A percentile compares a stretch with the other conserved stretches of the same genome.
These are phyloP conservation scores for Hirtodrosophila confusa DNA, from an alignment of 2,888 invertebrate species.

Conservation along the genomic window DNA sequence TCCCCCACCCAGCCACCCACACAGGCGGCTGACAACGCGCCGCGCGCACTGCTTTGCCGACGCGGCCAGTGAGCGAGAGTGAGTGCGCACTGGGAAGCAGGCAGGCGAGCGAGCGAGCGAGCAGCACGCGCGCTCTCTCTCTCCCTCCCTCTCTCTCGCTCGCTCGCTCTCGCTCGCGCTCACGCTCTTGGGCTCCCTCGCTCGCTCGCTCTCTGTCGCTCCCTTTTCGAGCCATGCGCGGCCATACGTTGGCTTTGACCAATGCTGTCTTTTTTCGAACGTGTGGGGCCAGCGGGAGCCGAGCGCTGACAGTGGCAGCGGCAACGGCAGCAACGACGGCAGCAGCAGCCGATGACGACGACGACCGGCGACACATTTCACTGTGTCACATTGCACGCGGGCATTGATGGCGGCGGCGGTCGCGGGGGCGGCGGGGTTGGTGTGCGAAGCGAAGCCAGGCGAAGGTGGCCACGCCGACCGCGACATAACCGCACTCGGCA, in stretches of 20 bases:
- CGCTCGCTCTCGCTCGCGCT: slow-evolving; percentile 1
- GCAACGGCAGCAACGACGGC: slow-evolving; percentile 3
- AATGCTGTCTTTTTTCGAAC: slow-evolving; percentile 60
- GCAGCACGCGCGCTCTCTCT: slow-evolving; percentile 7
- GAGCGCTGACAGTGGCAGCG: slow-evolving; percentile 19
- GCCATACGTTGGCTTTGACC: slow-evolving; percentile 68
- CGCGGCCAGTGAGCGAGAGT: slow-evolving; percentile 11
- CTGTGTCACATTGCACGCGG: slow-evolving; percentile 43
- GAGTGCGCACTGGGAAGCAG: slow-evolving; percentile 27
- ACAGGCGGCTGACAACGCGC: slow-evolving; percentile 2
- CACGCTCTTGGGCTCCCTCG: background rate
- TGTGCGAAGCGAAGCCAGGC: background rate
- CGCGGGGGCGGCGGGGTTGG: background rate
- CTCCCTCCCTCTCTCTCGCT: slow-evolving; percentile 1
- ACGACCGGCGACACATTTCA: slow-evolving; percentile 54
- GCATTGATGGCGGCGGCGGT: background rate
- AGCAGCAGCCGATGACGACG: slow-evolving; percentile 5
- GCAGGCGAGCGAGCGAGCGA: slow-evolving; percentile 5
- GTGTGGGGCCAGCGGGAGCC: slow-evolving; percentile 11
- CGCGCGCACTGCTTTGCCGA: slow-evolving; percentile 50
- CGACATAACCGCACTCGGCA: slow-evolving; percentile 61
- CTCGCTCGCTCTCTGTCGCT: slow-evolving; percentile 9
- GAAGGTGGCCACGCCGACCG: slow-evolving; percentile 31
- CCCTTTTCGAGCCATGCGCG: slow-evolving; percentile 62
- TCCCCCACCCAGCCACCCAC: background rate